Conservation (phyloP, 2,113 vertebrate genomes). For the Aviceda subcristata region DNA sequence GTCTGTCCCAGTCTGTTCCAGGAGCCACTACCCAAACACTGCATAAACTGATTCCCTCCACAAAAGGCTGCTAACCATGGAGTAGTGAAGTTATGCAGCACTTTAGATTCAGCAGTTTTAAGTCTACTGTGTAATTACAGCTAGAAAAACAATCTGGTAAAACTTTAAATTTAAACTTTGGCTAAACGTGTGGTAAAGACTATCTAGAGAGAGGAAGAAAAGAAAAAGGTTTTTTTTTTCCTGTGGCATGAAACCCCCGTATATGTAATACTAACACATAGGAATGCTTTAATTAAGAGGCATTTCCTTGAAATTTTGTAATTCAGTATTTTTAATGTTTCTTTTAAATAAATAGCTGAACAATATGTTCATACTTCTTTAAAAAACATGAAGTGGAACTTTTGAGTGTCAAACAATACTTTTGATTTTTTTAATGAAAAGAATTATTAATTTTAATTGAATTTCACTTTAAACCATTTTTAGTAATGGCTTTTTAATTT, state of each 20-base stretch:
- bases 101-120: neutral
- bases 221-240: neutral
- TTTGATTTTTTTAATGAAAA: neutral
- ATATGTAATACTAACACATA: accelerated
- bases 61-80: neutral
- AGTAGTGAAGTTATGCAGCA: neutral
- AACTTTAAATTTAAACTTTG: neutral
- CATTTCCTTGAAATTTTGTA: neutral
- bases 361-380: neutral
- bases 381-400: neutral
- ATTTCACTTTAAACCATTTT: neutral
- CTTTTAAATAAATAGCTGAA: neutral
- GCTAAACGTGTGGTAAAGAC: neutral
- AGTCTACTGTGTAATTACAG: neutral
- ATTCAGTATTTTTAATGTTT: accelerated
- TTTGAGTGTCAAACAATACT: neutral
- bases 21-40: neutral
- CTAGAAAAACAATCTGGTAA: neutral
- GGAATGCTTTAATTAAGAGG: neutral
- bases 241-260: neutral
- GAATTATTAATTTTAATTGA: accelerated
- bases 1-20: neutral
- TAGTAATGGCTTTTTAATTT: neutral
- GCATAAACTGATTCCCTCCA: neutral
- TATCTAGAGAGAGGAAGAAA: neutral